Evolutionary conservation across 2,113 vertebrate genomes (phyloP).

Genomic region (Ceyx melanurus): DNA sequence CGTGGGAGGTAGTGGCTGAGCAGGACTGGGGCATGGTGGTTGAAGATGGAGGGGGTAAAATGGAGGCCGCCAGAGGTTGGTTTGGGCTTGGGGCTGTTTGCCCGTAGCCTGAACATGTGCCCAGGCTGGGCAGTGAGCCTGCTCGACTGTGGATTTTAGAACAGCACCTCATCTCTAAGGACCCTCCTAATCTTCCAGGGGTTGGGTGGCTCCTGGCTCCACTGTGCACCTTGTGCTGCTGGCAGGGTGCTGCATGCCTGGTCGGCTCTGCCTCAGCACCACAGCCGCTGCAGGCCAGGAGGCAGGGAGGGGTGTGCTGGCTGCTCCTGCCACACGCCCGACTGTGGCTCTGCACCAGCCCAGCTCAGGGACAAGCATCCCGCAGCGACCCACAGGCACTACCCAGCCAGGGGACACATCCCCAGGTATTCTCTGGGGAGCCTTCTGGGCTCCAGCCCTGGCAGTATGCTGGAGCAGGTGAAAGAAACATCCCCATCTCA

Average conservation of each 20-base stretch:
- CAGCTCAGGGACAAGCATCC: neutral
- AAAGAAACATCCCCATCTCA: neutral
- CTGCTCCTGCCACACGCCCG: neutral
- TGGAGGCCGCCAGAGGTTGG: neutral
- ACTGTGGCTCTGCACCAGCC: rapidly evolving
- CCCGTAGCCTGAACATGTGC: neutral
- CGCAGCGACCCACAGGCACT: neutral
- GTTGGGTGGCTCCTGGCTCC: neutral
- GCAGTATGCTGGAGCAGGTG: neutral
- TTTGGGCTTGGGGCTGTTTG: conserved; percentile 9
- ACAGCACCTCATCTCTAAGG: neutral
- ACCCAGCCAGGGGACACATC: neutral
- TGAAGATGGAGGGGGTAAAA: neutral
- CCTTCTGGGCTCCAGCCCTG: neutral
- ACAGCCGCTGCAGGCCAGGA: neutral
- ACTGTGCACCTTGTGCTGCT: conserved; percentile 22
- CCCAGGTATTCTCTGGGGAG: neutral
- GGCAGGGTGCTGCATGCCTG: rapidly evolving
- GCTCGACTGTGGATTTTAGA: conserved; percentile 12
- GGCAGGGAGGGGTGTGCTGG: neutral
- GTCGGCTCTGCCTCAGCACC: neutral
- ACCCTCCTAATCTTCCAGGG: conserved; percentile 28
- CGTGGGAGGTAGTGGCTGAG: rapidly evolving
- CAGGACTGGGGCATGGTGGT: rapidly evolving
- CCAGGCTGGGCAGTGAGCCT: neutral